Conservation (phyloP, 2,797 vertebrate genomes). For the Catostomus latipinnis region DNA sequence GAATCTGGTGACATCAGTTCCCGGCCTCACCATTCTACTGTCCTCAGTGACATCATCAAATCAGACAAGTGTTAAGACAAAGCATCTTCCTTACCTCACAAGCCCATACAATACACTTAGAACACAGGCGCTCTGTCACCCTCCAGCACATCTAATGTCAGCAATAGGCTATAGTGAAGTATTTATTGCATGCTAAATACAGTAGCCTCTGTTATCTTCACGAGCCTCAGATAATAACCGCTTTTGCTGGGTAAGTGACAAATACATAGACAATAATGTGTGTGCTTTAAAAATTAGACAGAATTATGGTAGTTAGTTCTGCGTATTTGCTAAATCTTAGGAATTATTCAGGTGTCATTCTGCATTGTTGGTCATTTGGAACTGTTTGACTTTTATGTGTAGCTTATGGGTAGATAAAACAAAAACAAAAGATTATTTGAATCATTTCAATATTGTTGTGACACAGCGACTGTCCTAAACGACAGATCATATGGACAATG, state of each 20-base stretch:
- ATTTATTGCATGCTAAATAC: not conserved
- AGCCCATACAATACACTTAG: not conserved
- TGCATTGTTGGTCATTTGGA: not conserved
- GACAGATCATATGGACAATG: too few species aligned
- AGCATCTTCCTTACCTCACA: not conserved
- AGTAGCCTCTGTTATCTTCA: not conserved
- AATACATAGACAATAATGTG: not conserved
- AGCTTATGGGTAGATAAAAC: not conserved
- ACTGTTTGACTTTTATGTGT: not conserved
- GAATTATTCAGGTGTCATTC: not conserved
- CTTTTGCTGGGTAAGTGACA: not conserved
- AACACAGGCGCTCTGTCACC: not conserved
- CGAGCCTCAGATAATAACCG: not conserved
- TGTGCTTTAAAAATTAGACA: not conserved
- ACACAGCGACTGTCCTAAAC: too few species aligned
- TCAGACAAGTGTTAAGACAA: slow-evolving; percentile 47
- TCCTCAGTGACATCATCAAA: slow-evolving; percentile 63
- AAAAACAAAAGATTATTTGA: not conserved
- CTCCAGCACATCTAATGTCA: not conserved
- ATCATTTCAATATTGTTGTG: not conserved
- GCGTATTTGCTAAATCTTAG: not conserved
- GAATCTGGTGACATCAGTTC: slow-evolving; percentile 63
- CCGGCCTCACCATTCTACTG: slow-evolving; percentile 62
- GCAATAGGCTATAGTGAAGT: not conserved
- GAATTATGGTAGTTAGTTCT: not conserved